Evolutionary conservation across 2,797 vertebrate genomes (phyloP).

Genomic region (Macropodus opercularis): DNA sequence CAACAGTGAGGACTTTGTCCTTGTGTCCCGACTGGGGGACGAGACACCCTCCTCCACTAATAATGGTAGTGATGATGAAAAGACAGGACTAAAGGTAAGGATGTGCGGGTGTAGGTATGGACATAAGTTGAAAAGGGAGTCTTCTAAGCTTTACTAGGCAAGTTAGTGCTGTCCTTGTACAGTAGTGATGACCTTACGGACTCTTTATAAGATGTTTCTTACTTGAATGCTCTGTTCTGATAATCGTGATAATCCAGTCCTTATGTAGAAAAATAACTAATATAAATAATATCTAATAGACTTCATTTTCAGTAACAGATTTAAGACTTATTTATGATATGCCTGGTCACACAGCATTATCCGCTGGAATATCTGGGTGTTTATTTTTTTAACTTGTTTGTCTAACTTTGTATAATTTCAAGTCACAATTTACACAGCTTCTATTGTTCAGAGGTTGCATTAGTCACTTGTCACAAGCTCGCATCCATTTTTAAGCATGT

Average conservation of each 20-base stretch:
- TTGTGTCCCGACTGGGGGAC: conserved; percentile 98
- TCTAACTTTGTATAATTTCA: neutral
- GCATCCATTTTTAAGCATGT: conserved; percentile 24
- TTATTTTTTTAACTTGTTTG: conserved; percentile 11
- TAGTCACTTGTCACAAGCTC: conserved; percentile 22
- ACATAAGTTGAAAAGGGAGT: conserved; percentile 18
- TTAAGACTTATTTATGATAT: conserved; percentile 3
- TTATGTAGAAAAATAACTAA: conserved; percentile 4
- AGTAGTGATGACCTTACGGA: neutral
- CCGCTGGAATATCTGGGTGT: conserved; percentile 13
- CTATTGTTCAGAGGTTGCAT: conserved; percentile 22
- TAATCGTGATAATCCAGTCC: conserved; percentile 3
- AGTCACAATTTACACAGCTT: conserved; percentile 17
- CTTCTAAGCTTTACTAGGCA: conserved; percentile 10
- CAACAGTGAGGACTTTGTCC: conserved; percentile 99
- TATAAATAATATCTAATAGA: neutral
- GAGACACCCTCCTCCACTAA: conserved; percentile 97
- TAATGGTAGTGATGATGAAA: conserved; percentile 99
- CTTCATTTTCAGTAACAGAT: neutral
- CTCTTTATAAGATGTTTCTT: neutral
- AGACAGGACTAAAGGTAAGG: conserved; percentile 99
- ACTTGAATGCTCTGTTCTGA: neutral
- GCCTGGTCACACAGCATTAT: neutral
- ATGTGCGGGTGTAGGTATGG: conserved; percentile 64
- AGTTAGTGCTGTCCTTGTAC: conserved; percentile 12